Base-by-base conservation (phyloP, 2,888 invertebrate species). In the Tiphia femorata region DNA sequence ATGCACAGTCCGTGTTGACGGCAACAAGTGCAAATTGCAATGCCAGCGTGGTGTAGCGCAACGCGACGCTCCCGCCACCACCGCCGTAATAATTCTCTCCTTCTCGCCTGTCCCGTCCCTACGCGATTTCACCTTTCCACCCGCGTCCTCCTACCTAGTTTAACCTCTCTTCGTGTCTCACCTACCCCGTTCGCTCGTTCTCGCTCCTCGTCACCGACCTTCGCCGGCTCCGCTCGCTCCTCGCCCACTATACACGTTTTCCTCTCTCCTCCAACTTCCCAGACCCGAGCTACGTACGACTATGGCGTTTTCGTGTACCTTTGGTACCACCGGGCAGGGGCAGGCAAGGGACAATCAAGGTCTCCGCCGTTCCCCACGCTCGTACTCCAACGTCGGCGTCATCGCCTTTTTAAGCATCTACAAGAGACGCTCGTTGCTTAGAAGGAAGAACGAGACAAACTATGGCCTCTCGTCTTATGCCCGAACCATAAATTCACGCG, bases 21-120 rank as follows among this genome's bases (percentile, higher is more conserved):
- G 59, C 58, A 68, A 70, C 67, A 63, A 71, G 63, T 65, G 65
- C 64, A 66, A 72, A 71, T 74, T 72, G 58, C 58, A 12, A 30
- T 40, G 55, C 27, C 46, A n/a, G 38, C 43, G 53, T 29, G 23
- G 30, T 30, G 12, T 33, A 23, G 42, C 27, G 49, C 51, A 44
- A 30, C 44, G 41, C 29, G 23, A n/a, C 35, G 42, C 41, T 30
- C 29, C 17, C 5, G 19, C 21, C 17, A 29, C 35, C 27, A 25
- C 27, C 38, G 29, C 52, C 27, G 55, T 55, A 53, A 64, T 62
- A 65, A 67, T 56, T 65, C 65, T 53, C 41, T 16, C 40, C 21
- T 19, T 10, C 40, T 20, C 33, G 2, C 16, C n/a, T 25, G 52
- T 52, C 35, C 30, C 35, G 33, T 42, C 54, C 40, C 27, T 1